A percentile compares a stretch with the other conserved stretches of the same genome.
phyloP scores from a whole-genome alignment of 2,888 invertebrate species.

The Drosophila algonquin region DNA sequence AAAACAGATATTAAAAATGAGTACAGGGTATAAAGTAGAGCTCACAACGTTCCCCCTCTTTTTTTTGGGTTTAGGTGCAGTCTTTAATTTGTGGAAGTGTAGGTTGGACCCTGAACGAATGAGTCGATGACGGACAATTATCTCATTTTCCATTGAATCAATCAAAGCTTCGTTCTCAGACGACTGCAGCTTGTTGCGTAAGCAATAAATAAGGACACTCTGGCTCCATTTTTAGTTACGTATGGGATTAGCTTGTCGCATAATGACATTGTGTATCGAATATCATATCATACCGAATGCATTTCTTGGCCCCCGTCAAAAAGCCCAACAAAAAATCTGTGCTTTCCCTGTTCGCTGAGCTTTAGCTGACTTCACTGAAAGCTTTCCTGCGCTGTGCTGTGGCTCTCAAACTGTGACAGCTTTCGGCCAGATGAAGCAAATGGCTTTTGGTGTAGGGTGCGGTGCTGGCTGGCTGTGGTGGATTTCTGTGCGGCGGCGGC shows the following conservation, averaged over 20 bases:
- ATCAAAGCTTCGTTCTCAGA: neutral
- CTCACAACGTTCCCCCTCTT: too few relatives aligned
- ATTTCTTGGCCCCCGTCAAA: neutral
- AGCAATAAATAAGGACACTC: neutral
- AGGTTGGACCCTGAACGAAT: neutral
- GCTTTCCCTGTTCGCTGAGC: neutral
- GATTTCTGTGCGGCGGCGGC: neutral
- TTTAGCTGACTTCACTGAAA: conserved; percentile 59
- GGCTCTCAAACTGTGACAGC: conserved; percentile 45
- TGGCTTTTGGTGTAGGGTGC: conserved; percentile 3
- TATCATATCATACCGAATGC: neutral
- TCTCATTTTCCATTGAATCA: neutral
- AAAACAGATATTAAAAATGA: too few relatives aligned
- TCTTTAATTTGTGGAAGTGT: too few relatives aligned
- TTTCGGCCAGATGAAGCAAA: neutral
- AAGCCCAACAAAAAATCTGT: neutral
- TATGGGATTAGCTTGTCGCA: neutral
- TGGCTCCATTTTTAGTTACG: neutral
- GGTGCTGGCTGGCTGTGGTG: conserved; percentile 9
- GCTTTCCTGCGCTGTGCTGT: conserved; percentile 31
- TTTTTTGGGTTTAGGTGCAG: too few relatives aligned
- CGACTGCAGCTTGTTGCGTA: neutral
- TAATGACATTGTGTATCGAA: neutral
- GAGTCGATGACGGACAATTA: neutral
- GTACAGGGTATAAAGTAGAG: too few relatives aligned